These are phyloP conservation scores for Galerucella pusilla DNA, from an alignment of 2,888 invertebrate genomes.

Conservation along the genomic window DNA sequence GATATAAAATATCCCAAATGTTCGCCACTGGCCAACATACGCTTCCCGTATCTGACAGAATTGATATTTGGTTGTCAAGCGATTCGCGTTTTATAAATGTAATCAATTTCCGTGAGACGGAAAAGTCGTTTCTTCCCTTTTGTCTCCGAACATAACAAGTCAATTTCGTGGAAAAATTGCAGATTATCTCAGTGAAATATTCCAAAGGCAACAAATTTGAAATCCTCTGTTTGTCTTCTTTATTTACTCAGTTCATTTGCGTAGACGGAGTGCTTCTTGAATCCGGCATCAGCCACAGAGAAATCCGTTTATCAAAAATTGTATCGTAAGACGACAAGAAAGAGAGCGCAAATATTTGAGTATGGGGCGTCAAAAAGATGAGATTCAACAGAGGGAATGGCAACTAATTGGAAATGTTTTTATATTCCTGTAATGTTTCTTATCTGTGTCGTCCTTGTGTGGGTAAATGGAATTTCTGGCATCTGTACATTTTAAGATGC, in stretches of 20 bases:
- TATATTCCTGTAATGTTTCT: background rate
- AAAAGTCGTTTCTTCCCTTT: conserved; percentile 50
- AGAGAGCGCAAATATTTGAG: conserved; percentile 29
- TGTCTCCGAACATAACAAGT: conserved; percentile 57
- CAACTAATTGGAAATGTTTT: conserved; percentile 4
- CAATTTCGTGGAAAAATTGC: conserved; percentile 60
- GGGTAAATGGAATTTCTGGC: no score
- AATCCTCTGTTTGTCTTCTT: conserved; percentile 58
- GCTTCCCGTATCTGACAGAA: conserved; percentile 46
- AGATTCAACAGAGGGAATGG: conserved; percentile 4
- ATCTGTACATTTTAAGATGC: no score
- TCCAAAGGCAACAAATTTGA: conserved; percentile 59
- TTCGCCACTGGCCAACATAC: conserved; percentile 18
- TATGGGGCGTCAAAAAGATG: conserved; percentile 8
- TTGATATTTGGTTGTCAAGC: conserved; percentile 57
- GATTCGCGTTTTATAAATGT: conserved; percentile 58
- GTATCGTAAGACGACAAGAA: conserved; percentile 24
- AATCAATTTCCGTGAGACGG: conserved; percentile 57
- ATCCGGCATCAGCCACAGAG: conserved; percentile 30
- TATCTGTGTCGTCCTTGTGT: no score
- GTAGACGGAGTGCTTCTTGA: conserved; percentile 32
- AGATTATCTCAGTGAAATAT: conserved; percentile 59
- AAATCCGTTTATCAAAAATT: conserved; percentile 31
- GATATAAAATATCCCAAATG: background rate
- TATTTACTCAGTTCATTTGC: conserved; percentile 53